Evolutionary conservation across 2,888 invertebrate species (phyloP).

Genomic region (Acleris laterana): DNA sequence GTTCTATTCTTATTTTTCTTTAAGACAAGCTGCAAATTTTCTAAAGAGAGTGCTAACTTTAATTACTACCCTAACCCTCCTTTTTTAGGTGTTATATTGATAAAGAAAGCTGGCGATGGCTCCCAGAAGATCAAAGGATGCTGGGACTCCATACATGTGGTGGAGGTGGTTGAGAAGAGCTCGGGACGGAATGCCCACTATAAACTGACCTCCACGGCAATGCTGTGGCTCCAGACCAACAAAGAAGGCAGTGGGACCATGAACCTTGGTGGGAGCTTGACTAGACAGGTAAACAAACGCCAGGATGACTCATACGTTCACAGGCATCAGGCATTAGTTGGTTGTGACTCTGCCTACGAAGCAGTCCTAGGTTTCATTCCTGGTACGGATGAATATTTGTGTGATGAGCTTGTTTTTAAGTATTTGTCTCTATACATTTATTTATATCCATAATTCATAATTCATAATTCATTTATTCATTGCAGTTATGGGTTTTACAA

Average conservation of each 20-base stretch:
- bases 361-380: no score
- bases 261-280: constrained; percentile 99
- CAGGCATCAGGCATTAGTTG: background rate
- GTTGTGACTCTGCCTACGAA: no score
- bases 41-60: no score
- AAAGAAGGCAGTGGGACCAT: constrained; percentile 98
- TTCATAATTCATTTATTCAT: no score
- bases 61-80: no score
- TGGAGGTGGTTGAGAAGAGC: constrained; percentile 98
- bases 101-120: constrained; percentile 99
- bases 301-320: background rate
- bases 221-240: constrained; percentile 99
- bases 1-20: no score
- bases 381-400: no score
- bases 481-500: no score
- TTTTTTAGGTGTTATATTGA: constrained; percentile 94
- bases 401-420: no score
- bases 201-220: constrained; percentile 99
- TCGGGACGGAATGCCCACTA: constrained; percentile 97
- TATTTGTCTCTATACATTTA: no score
- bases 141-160: constrained; percentile 99
- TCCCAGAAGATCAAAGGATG: constrained; percentile 99
- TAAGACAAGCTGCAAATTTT: no score
- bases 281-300: constrained; percentile 90
- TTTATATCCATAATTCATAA: no score